Evolutionary conservation across 2,797 vertebrate species (phyloP).

Genomic region (Hylomyscus alleni): DNA sequence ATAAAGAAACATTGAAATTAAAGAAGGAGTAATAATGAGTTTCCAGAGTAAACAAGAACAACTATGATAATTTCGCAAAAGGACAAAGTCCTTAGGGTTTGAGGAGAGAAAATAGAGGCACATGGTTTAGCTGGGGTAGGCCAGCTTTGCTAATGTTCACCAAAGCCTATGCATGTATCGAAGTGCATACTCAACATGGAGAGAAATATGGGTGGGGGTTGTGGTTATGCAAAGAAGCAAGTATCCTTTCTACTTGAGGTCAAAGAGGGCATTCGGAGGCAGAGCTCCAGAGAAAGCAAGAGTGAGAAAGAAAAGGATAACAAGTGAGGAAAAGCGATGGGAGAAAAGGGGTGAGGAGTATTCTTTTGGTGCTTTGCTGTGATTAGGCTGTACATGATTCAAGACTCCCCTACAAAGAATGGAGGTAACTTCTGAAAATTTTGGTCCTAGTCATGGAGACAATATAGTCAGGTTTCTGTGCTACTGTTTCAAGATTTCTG

Average conservation of each 20-base stretch:
- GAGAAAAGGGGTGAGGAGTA: neutral
- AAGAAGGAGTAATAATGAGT: neutral
- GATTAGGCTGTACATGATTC: neutral
- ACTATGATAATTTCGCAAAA: neutral
- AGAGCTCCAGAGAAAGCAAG: neutral
- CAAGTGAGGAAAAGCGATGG: neutral
- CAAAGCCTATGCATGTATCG: neutral
- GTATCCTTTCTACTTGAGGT: neutral
- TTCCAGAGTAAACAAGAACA: neutral
- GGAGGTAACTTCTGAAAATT: neutral
- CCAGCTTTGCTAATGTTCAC: neutral
- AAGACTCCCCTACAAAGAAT: neutral
- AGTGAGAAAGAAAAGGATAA: neutral
- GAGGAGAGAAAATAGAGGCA: neutral
- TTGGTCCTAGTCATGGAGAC: neutral
- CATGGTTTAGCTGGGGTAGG: neutral
- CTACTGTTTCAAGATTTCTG: neutral
- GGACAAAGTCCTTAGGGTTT: neutral
- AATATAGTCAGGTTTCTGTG: neutral
- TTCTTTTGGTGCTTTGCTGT: neutral
- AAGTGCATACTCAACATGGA: accelerated
- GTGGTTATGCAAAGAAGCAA: neutral
- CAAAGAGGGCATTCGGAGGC: neutral
- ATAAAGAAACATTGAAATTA: neutral
- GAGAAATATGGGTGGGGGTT: neutral